These are phyloP conservation scores for Pycnomerus fuliginosus DNA, from an alignment of 2,888 invertebrate species.

Conservation along the genomic window DNA sequence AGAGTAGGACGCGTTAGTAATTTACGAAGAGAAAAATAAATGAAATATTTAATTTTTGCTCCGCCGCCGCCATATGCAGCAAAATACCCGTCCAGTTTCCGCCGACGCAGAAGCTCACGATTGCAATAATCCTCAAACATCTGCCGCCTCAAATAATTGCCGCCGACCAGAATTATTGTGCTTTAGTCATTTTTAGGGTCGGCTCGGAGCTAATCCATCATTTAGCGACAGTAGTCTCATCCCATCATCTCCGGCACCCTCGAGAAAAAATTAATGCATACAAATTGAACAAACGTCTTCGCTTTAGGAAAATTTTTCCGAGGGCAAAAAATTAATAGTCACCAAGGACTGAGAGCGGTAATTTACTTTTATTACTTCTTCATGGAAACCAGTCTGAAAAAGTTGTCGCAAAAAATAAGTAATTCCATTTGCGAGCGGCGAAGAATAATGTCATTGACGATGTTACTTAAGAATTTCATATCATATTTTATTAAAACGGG, in stretches of 20 bases:
- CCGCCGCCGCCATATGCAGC: conserved; percentile 33
- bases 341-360: conserved; percentile 2
- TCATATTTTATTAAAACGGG: no score
- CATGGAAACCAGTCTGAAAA: no score
- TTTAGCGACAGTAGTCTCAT: conserved; percentile 10
- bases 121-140: conserved; percentile 41
- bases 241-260: no score
- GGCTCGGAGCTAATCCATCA: conserved; percentile 33
- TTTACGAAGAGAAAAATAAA: no score
- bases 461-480: no score
- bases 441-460: no score
- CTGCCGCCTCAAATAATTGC: conserved; percentile 42
- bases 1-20: no score
- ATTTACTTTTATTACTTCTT: conserved; percentile 15
- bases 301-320: no score
- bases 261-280: no score
- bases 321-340: conserved; percentile 15
- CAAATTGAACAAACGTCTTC: no score
- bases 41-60: conserved; percentile 20
- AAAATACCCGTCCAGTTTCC: conserved; percentile 26
- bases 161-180: conserved; percentile 38
- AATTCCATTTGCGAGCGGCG: conserved; percentile 7
- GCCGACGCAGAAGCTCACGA: conserved; percentile 31
- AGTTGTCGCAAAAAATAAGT: conserved; percentile 4
- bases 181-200: conserved; percentile 37